Conservation (phyloP, 2,888 invertebrate species). For the Encarsia formosa region DNA sequence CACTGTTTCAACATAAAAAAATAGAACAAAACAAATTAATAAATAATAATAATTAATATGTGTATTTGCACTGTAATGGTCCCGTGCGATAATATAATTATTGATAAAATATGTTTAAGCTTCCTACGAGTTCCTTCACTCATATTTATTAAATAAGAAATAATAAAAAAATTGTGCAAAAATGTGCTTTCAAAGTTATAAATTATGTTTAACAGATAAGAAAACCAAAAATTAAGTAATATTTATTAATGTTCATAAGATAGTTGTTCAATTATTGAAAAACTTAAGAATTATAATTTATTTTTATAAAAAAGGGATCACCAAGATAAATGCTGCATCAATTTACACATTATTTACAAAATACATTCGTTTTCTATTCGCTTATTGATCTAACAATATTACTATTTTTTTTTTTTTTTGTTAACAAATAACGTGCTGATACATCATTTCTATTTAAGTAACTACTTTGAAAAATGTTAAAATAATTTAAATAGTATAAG, state of each 20-base stretch:
- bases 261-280: background rate
- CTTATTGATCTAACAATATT: too few species aligned
- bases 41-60: too few species aligned
- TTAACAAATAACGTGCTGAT: too few species aligned
- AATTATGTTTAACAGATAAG: background rate
- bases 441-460: too few species aligned
- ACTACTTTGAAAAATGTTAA: too few species aligned
- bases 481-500: too few species aligned
- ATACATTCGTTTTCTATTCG: too few species aligned
- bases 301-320: too few species aligned
- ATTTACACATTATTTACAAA: too few species aligned
- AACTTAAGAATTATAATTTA: background rate
- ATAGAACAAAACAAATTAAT: background rate
- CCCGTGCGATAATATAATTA: too few species aligned
- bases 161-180: background rate
- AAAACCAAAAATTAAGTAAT: background rate
- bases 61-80: conserved; percentile 26
- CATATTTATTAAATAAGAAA: background rate
- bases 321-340: too few species aligned
- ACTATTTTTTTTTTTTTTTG: too few species aligned
- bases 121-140: conserved; percentile 2
- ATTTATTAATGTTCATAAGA: background rate
- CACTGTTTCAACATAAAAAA: background rate
- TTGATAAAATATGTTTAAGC: conserved; percentile 13
- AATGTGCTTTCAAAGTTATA: background rate